Conservation (phyloP, 37 sponge, comb jelly and placozoan genomes). For the Oscarella lobularis region DNA sequence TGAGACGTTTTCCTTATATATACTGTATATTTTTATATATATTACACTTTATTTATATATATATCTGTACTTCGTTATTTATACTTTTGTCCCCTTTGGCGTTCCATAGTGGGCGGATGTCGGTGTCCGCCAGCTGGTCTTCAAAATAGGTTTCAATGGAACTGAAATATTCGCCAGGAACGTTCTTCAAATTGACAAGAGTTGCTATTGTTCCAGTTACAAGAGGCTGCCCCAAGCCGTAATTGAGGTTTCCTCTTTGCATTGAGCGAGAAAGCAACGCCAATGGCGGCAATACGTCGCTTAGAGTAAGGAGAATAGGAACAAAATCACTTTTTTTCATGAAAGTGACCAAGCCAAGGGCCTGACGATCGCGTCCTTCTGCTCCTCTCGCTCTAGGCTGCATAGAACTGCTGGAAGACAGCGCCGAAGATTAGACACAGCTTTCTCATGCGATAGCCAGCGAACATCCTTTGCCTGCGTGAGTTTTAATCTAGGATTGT, state of each 20-base stretch:
- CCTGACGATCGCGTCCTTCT: slow-evolving; percentile 26
- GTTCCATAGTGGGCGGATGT: too few species aligned
- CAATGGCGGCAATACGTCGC: background rate
- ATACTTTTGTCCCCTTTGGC: too few species aligned
- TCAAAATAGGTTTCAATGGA: background rate
- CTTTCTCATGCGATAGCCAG: slow-evolving; percentile 30
- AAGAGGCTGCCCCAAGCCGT: slow-evolving; percentile 4
- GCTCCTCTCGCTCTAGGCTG: slow-evolving; percentile 13
- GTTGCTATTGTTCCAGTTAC: background rate
- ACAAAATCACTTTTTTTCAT: slow-evolving; percentile 9
- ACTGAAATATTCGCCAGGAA: slow-evolving; percentile 11
- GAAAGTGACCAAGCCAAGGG: slow-evolving; percentile 16
- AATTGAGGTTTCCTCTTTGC: slow-evolving; percentile 12
- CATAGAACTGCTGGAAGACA: slow-evolving; percentile 10
- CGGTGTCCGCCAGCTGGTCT: too few species aligned
- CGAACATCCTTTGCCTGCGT: slow-evolving; percentile 19
- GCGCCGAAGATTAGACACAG: slow-evolving; percentile 13
- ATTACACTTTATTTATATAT: too few species aligned
- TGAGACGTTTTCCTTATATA: too few species aligned
- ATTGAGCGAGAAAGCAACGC: slow-evolving; percentile 10
- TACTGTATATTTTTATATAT: too few species aligned
- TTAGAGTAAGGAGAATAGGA: slow-evolving; percentile 9
- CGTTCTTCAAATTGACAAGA: background rate
- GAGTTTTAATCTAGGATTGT: slow-evolving; percentile 23
- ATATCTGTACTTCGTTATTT: too few species aligned